A percentile compares a stretch with the other conserved stretches of the same genome.
These are phyloP conservation scores for Adelosebastes latens DNA, from an alignment of 2,797 vertebrate genomes.

Conservation along the genomic window DNA sequence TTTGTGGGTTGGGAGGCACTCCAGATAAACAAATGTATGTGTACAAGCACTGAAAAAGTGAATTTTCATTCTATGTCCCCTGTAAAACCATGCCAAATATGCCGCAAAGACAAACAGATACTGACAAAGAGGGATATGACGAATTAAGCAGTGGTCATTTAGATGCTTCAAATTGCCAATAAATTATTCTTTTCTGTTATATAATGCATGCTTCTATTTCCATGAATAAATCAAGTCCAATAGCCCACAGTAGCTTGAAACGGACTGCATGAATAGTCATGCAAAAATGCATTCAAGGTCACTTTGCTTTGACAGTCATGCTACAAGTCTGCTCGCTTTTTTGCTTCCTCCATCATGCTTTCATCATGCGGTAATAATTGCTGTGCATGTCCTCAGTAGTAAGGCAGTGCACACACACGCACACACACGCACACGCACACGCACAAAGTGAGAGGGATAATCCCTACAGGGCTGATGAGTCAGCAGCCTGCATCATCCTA, in stretches of 20 bases:
- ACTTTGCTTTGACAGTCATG: conserved; percentile 27
- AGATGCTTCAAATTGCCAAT: not conserved
- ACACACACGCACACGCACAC: not conserved
- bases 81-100: too few species aligned
- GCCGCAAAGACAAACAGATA: too few species aligned
- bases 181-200: not conserved
- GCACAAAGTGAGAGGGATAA: conserved; percentile 51
- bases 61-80: too few species aligned
- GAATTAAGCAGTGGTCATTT: not conserved
- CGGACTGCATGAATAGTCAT: conserved; percentile 9
- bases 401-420: not conserved
- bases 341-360: conserved; percentile 34
- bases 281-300: conserved; percentile 40
- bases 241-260: not conserved
- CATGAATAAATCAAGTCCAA: not conserved
- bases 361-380: conserved; percentile 42
- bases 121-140: too few species aligned
- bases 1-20: too few species aligned
- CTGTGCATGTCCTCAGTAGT: conserved; percentile 35
- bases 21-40: too few species aligned
- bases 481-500: conserved; percentile 69
- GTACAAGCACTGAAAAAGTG: too few species aligned
- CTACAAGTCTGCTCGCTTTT: conserved; percentile 3
- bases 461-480: conserved; percentile 70
- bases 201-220: not conserved